Evolutionary conservation across 1,140 invertebrate species (phyloP).

Genomic region (Drosophila willistoni): DNA sequence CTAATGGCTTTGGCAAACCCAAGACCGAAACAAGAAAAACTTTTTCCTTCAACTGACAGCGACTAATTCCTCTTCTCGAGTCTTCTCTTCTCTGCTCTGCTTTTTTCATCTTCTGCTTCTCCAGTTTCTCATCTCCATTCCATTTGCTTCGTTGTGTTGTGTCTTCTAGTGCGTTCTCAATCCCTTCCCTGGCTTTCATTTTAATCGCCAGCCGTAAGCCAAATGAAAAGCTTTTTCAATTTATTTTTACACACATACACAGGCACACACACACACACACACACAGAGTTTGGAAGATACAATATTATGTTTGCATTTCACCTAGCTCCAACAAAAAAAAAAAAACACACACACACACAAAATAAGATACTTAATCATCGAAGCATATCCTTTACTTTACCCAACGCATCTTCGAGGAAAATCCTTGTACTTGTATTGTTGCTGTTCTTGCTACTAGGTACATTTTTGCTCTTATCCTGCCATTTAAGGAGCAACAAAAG

Average conservation of each 20-base stretch:
- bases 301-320: constrained; percentile 39
- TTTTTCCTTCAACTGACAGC: constrained; percentile 64
- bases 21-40: constrained; percentile 36
- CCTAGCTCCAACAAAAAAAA: constrained; percentile 7
- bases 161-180: constrained; percentile 17
- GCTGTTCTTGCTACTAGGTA: too few species aligned
- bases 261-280: constrained; percentile 2
- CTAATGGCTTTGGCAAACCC: constrained; percentile 51
- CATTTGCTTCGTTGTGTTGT: constrained; percentile 29
- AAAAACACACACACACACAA: too few species aligned
- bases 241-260: constrained; percentile 45
- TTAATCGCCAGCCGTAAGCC: constrained; percentile 71
- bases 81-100: neutral
- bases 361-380: constrained; percentile 49
- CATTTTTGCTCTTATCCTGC: neutral
- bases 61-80: constrained; percentile 55
- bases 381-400: constrained; percentile 5
- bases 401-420: constrained; percentile 1
- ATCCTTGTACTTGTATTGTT: neutral
- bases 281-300: neutral
- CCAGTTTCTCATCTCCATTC: constrained; percentile 19
- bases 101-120: too few species aligned
- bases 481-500: constrained; percentile 33
- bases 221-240: constrained; percentile 79
- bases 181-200: constrained; percentile 53